phyloP scores from a whole-genome alignment of 2,113 vertebrate genomes.

The Gila orcuttii region DNA sequence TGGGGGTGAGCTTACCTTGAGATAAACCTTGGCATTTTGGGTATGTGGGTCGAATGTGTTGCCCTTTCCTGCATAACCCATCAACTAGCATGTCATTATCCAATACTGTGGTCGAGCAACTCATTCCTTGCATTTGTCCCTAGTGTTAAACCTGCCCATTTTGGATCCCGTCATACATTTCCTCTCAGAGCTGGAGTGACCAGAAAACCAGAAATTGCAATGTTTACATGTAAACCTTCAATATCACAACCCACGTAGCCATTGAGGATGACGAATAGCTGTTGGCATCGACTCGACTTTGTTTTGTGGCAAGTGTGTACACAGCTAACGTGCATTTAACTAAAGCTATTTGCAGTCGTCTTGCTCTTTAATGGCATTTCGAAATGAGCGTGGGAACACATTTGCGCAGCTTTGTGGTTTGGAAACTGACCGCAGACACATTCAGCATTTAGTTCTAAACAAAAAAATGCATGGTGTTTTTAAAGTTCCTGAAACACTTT shows the following conservation, averaged over 20 bases:
- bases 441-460: slow-evolving; percentile 25
- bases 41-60: slow-evolving; percentile 65
- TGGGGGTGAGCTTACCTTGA: slow-evolving; percentile 53
- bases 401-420: slow-evolving; percentile 62
- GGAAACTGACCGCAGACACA: slow-evolving; percentile 17
- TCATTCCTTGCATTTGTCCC: slow-evolving; percentile 78
- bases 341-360: slow-evolving; percentile 64
- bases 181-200: slow-evolving; percentile 74
- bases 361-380: slow-evolving; percentile 62
- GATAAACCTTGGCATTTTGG: slow-evolving; percentile 54
- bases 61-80: slow-evolving; percentile 64
- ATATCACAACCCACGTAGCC: slow-evolving; percentile 67
- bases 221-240: slow-evolving; percentile 80
- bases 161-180: slow-evolving; percentile 76
- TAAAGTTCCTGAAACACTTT: not conserved
- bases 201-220: slow-evolving; percentile 79
- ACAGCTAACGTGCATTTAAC: slow-evolving; percentile 64
- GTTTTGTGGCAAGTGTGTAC: slow-evolving; percentile 70
- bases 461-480: not conserved
- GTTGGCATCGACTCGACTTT: slow-evolving; percentile 68
- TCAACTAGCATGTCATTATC: slow-evolving; percentile 76
- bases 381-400: slow-evolving; percentile 55
- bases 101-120: slow-evolving; percentile 74
- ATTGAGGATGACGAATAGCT: slow-evolving; percentile 74
- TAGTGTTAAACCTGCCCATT: slow-evolving; percentile 78